phyloP scores from a whole-genome alignment of 2,888 invertebrate species.

The Plebejus argus region DNA sequence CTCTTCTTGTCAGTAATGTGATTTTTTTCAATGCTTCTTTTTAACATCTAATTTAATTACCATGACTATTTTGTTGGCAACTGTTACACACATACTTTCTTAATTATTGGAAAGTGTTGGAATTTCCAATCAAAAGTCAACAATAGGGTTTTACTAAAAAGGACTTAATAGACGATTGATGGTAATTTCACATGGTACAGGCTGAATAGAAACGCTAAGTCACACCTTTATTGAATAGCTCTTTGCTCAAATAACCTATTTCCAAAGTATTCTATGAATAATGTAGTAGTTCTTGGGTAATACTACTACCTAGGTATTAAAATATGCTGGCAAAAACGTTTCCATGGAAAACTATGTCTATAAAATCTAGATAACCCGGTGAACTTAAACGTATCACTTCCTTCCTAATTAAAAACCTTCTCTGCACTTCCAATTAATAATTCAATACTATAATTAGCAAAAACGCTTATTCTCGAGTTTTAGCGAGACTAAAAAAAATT shows the following conservation, averaged over 20 bases:
- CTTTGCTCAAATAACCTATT: slow-evolving; percentile 11
- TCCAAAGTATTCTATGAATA: slow-evolving; percentile 1
- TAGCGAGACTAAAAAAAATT: too few relatives aligned
- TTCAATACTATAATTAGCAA: too few relatives aligned
- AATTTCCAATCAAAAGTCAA: slow-evolving; percentile 30
- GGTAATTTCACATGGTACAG: background rate
- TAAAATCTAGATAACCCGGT: too few relatives aligned
- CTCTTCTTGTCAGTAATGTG: background rate
- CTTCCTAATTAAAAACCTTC: too few relatives aligned
- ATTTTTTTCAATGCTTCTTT: background rate
- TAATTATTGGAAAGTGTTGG: background rate
- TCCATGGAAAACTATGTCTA: too few relatives aligned
- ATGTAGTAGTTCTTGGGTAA: slow-evolving; percentile 42
- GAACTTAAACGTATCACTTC: too few relatives aligned
- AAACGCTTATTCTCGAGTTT: too few relatives aligned
- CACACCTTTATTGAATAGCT: slow-evolving; percentile 22
- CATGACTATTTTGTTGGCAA: background rate
- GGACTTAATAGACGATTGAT: background rate
- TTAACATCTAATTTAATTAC: background rate
- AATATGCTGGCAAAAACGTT: too few relatives aligned
- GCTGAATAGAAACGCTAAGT: slow-evolving; percentile 11
- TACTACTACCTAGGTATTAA: background rate
- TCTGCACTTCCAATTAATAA: too few relatives aligned
- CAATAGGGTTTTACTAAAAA: slow-evolving; percentile 5
- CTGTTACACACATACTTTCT: background rate